phyloP scores from a whole-genome alignment of 2,888 invertebrate genomes.

The Ormyrus pomaceus region DNA sequence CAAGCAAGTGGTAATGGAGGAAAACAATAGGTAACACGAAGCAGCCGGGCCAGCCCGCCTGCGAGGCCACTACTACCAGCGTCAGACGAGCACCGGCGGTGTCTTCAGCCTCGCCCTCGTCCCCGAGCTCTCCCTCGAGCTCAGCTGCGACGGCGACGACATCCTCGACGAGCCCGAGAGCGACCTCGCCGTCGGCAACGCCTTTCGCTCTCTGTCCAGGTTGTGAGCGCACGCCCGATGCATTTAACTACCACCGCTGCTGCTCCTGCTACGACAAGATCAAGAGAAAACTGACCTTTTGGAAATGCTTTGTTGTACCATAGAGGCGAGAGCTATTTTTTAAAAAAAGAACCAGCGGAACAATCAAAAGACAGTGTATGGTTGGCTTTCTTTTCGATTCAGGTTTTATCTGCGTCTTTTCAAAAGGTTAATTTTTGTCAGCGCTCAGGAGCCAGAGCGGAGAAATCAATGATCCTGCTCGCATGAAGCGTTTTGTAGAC shows the following conservation, averaged over 20 bases:
- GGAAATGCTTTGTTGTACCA: no score
- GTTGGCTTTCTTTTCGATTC: no score
- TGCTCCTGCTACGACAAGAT: no score
- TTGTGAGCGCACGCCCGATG: constrained; percentile 17
- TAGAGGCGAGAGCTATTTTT: no score
- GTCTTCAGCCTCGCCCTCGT: constrained; percentile 71
- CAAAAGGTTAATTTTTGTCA: no score
- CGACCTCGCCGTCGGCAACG: constrained; percentile 17
- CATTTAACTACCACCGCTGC: background rate
- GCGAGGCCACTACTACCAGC: constrained; percentile 28
- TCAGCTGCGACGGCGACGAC: constrained; percentile 31
- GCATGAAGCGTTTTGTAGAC: background rate
- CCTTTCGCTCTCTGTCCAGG: constrained; percentile 42
- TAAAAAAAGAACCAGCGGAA: no score
- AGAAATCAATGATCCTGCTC: background rate
- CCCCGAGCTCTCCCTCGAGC: constrained; percentile 72
- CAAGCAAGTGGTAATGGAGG: constrained; percentile 87
- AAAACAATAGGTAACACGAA: constrained; percentile 82
- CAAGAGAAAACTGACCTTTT: no score
- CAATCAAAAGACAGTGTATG: no score
- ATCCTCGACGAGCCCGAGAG: background rate
- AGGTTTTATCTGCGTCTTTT: no score
- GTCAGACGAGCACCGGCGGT: constrained; percentile 53
- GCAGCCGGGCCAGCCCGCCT: constrained; percentile 67
- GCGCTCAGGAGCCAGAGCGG: no score